Base-by-base conservation (phyloP, 2,113 vertebrate genomes). In the Labeo catla region DNA sequence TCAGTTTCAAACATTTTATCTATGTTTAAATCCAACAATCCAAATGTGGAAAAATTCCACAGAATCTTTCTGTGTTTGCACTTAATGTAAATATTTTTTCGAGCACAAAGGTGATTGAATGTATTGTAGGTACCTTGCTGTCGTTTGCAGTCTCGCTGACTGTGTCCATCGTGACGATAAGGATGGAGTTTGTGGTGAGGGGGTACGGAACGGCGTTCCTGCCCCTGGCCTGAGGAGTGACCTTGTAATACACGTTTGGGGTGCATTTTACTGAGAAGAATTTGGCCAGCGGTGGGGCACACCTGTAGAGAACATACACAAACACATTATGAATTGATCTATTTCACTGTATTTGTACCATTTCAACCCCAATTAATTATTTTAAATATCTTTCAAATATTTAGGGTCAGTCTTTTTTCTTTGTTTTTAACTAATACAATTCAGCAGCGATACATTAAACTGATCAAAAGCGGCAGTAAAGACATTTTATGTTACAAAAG, bases 181-280 rank as follows among this genome's bases (percentile, higher is more conserved):
- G 91, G 0, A 90, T 84, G 0, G 95, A 94, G 73, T 92, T 95
- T 47, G 90, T 89, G 0, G 87, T 84, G n/a, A 99, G 94, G 0
- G 89, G 90, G 91, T 93, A 94, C 36, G 88, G 94, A 0, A 90
- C 87, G 81, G 93, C 88, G 0, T 76, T 86, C 1, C 78, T 2
- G 90, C 90, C 61, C 79, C 36, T 2, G 3, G 0, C 0, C 50
- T 86, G 3, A 86, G 87, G 89, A 0, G 47, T 39, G 6, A 98
- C 89, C 2, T 91, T 94, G 80, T 93, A 95, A 0, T 88, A 87
- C 52, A 99, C 96, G 0, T 78, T 92, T 23, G 94, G 86, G 0
- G 94, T 94, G 91, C 96, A 93, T 91, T 96, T 96, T 90, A 98
- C 94, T 0, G 96, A 92, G 63, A 97, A 99, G 86, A 93, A 94